phyloP scores from a whole-genome alignment of 2,797 vertebrate species.

The Acanthurus lineatus region DNA sequence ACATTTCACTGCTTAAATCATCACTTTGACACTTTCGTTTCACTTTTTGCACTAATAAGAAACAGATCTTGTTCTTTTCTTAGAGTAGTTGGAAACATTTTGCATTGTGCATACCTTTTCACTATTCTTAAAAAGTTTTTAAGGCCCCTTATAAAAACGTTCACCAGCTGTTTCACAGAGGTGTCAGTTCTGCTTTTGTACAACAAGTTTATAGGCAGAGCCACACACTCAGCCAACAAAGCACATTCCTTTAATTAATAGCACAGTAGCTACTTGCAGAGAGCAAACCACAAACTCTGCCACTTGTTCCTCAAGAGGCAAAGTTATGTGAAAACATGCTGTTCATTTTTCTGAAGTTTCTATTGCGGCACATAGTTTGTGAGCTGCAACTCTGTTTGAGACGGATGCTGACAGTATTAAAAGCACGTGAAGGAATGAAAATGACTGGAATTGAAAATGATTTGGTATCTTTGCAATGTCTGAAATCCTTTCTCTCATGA shows the following conservation, averaged over 20 bases:
- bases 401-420: conserved; percentile 28
- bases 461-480: conserved; percentile 51
- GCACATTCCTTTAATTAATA: conserved; percentile 85
- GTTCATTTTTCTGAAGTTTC: conserved; percentile 50
- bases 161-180: conserved; percentile 75
- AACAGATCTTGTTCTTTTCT: conserved; percentile 19
- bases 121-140: conserved; percentile 60
- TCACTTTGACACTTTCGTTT: conserved; percentile 35
- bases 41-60: conserved; percentile 28
- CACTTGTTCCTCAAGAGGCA: conserved; percentile 62
- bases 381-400: conserved; percentile 26
- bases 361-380: conserved; percentile 54
- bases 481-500: conserved; percentile 36
- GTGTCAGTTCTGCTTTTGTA: conserved; percentile 64
- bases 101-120: conserved; percentile 22
- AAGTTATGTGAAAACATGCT: conserved; percentile 58
- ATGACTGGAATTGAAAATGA: conserved; percentile 36
- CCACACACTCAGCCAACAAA: conserved; percentile 82
- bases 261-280: conserved; percentile 75
- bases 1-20: conserved; percentile 33
- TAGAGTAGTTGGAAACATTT: conserved; percentile 11
- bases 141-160: conserved; percentile 39
- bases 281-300: conserved; percentile 65
- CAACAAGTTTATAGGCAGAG: conserved; percentile 67
- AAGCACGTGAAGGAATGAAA: conserved; percentile 14